A percentile compares a stretch with the other conserved stretches of the same genome.
These are phyloP conservation scores for Hyperopisus bebe DNA, from an alignment of 2,113 vertebrate species.

Conservation along the genomic window DNA sequence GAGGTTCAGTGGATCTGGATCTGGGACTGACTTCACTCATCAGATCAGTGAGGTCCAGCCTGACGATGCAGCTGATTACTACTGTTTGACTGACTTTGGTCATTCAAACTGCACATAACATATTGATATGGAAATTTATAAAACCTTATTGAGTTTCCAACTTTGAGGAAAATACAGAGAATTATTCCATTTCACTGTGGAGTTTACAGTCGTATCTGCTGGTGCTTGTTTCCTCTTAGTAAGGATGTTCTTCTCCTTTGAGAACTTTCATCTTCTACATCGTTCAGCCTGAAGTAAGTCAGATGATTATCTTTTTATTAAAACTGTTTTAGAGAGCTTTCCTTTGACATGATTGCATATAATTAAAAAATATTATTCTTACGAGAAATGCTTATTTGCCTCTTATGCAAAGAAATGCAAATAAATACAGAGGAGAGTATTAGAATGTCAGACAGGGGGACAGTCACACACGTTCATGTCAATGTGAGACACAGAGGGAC, in stretches of 20 bases:
- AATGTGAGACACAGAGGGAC: no score
- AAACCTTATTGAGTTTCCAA: no score
- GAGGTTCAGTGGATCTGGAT: no score
- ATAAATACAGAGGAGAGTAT: neutral
- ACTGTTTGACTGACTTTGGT: neutral
- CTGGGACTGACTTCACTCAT: constrained; percentile 15
- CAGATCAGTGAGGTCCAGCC: no score
- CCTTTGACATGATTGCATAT: neutral
- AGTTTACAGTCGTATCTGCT: neutral
- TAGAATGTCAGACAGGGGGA: neutral
- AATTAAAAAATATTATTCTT: neutral
- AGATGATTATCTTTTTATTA: neutral
- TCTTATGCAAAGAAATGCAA: neutral
- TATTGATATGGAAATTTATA: no score
- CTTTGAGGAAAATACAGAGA: neutral
- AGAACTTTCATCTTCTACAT: neutral
- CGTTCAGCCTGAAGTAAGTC: neutral
- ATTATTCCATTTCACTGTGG: neutral
- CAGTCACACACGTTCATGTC: no score
- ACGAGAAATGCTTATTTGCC: neutral
- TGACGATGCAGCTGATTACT: no score
- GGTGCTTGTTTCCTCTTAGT: neutral
- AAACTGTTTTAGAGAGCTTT: neutral
- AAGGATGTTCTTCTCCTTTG: neutral
- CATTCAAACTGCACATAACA: no score